phyloP scores from a whole-genome alignment of 2,113 vertebrate genomes.

The Vireo altiloquus region DNA sequence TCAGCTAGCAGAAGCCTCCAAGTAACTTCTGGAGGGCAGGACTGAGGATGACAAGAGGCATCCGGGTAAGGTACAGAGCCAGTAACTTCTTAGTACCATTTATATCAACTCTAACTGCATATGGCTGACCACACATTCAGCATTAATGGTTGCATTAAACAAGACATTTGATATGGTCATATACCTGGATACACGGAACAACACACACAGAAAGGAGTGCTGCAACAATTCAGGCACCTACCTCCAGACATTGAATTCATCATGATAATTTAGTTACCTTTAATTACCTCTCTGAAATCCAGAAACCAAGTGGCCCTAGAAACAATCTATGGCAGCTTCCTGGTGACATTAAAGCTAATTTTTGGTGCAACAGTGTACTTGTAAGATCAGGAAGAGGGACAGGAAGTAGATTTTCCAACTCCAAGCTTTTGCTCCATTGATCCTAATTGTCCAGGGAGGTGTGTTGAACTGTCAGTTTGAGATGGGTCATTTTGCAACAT shows the following conservation, averaged over 20 bases:
- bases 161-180: neutral
- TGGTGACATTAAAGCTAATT: neutral
- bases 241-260: neutral
- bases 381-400: neutral
- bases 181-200: rapidly evolving
- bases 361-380: neutral
- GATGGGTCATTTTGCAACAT: neutral
- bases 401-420: neutral
- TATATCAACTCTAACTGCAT: neutral
- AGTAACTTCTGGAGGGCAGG: neutral
- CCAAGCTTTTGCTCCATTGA: neutral
- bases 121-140: neutral
- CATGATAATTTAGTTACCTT: neutral
- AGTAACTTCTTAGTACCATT: neutral
- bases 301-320: neutral
- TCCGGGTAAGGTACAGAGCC: neutral
- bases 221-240: neutral
- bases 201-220: neutral
- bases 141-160: neutral
- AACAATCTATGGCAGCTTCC: neutral
- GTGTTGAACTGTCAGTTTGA: neutral
- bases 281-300: neutral
- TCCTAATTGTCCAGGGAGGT: neutral
- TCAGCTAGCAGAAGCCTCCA: neutral
- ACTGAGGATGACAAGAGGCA: neutral